phyloP scores from a whole-genome alignment of 1,140 invertebrate species.

The Bursaphelenchus mucronatus region DNA sequence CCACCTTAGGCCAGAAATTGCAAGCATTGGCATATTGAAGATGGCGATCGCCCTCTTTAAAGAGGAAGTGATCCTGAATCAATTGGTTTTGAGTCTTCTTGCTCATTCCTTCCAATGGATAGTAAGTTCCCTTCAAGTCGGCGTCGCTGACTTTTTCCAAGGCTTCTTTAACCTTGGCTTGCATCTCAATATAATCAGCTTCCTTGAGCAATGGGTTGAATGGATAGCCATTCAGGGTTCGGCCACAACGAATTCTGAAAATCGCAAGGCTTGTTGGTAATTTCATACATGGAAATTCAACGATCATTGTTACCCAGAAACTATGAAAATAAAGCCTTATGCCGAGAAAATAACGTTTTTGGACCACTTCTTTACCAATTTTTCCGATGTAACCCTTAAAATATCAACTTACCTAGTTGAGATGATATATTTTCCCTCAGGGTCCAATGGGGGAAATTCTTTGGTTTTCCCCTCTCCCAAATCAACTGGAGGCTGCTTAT shows the following conservation, averaged over 20 bases:
- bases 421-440: slow-evolving; percentile 77
- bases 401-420: slow-evolving; percentile 75
- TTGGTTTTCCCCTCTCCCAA: slow-evolving; percentile 76
- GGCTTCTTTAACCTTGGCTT: slow-evolving; percentile 48
- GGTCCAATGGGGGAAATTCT: slow-evolving; percentile 73
- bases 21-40: slow-evolving; percentile 78
- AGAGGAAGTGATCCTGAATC: slow-evolving; percentile 80
- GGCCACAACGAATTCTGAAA: slow-evolving; percentile 72
- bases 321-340: too few species aligned
- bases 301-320: too few species aligned
- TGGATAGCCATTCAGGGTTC: slow-evolving; percentile 80
- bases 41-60: slow-evolving; percentile 70
- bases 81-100: slow-evolving; percentile 49
- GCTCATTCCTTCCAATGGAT: slow-evolving; percentile 71
- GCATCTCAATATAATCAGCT: slow-evolving; percentile 62
- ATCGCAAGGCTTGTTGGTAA: neutral
- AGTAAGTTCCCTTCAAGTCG: slow-evolving; percentile 82
- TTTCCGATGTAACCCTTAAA: slow-evolving; percentile 69
- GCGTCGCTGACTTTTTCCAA: slow-evolving; percentile 54
- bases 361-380: too few species aligned
- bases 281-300: neutral
- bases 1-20: slow-evolving; percentile 78
- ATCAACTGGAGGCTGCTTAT: slow-evolving; percentile 81
- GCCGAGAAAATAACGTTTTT: too few species aligned
- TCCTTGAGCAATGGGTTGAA: slow-evolving; percentile 69